Percentiles rank a stretch among this genome's conserved stretches.
phyloP scores from a whole-genome alignment of 2,797 vertebrate genomes.

The Anomalospiza imberbis region DNA sequence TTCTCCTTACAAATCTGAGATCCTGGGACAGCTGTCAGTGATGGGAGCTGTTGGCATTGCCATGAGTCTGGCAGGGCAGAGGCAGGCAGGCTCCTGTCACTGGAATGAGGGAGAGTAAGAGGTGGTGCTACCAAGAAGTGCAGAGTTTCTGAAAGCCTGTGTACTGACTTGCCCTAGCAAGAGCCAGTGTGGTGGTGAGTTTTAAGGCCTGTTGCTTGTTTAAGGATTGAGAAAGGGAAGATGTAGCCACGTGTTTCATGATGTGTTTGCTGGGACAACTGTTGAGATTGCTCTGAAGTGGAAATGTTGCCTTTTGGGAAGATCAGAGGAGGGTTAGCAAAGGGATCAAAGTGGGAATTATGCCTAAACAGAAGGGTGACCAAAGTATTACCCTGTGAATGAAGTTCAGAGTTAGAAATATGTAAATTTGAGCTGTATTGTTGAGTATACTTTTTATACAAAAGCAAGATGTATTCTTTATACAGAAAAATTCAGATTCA shows the following conservation, averaged over 20 bases:
- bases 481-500: not conserved
- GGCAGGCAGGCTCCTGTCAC: not conserved
- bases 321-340: not conserved
- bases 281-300: not conserved
- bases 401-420: not conserved
- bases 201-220: not conserved
- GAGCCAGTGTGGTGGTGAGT: not conserved
- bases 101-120: not conserved
- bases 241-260: fast-evolving
- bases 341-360: not conserved
- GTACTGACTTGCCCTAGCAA: not conserved
- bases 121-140: not conserved
- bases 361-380: not conserved
- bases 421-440: not conserved
- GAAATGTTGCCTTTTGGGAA: not conserved
- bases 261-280: fast-evolving
- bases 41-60: not conserved
- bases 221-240: not conserved
- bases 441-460: not conserved
- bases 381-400: not conserved
- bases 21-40: not conserved
- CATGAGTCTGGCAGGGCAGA: not conserved
- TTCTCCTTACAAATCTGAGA: not conserved
- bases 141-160: not conserved
- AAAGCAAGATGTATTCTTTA: not conserved